Percentiles rank a stretch among this genome's conserved stretches.
These are phyloP conservation scores for Euborellia annulipes DNA, from an alignment of 1,140 invertebrate genomes.

Conservation along the genomic window DNA sequence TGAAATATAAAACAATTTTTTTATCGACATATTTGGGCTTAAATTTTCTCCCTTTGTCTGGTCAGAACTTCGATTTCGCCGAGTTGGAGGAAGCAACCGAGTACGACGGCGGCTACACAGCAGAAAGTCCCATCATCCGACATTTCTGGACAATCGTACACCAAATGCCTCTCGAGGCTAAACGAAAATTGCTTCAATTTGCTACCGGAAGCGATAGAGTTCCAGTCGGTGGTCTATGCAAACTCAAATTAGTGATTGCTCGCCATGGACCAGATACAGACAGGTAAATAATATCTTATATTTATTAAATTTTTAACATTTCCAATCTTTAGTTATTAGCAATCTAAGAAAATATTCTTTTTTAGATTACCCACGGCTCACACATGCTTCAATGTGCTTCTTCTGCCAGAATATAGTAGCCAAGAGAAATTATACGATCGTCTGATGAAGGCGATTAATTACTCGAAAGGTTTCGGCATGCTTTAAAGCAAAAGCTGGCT, in stretches of 20 bases:
- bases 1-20: no score
- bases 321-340: conserved; percentile 5
- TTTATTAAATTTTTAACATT: conserved; percentile 7
- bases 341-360: conserved; percentile 9
- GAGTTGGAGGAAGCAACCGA: conserved; percentile 79
- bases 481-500: no score
- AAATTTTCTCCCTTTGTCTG: no score
- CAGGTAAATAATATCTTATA: conserved; percentile 23
- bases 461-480: conserved; percentile 76
- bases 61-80: conserved; percentile 71
- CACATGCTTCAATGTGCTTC: conserved; percentile 91
- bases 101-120: conserved; percentile 83
- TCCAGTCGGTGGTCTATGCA: conserved; percentile 80
- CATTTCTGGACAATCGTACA: conserved; percentile 95
- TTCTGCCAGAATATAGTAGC: conserved; percentile 75
- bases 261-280: conserved; percentile 64
- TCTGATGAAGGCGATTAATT: conserved; percentile 78
- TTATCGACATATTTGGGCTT: no score
- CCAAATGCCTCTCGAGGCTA: conserved; percentile 60
- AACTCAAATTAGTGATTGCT: conserved; percentile 68
- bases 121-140: conserved; percentile 66
- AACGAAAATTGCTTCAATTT: conserved; percentile 83
- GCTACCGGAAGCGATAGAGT: conserved; percentile 85
- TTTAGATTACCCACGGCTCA: conserved; percentile 64
- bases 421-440: conserved; percentile 74